Conservation (phyloP, 2,888 invertebrate species). For the Aelia acuminata region DNA sequence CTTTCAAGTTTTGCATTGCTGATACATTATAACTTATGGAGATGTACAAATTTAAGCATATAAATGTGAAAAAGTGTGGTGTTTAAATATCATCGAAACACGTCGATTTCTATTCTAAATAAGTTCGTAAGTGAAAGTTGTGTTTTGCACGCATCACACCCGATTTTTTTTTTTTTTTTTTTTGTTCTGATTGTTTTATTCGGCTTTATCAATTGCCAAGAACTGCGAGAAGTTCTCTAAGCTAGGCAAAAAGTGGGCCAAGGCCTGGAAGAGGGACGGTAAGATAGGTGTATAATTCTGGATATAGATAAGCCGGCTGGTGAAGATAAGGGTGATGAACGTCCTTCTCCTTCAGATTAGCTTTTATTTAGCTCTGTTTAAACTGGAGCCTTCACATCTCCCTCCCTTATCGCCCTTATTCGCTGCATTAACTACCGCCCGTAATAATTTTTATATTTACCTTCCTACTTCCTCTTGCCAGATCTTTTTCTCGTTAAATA, state of each 20-base stretch:
- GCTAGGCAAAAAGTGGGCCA: constrained; percentile 13
- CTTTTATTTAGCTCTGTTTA: constrained; percentile 58
- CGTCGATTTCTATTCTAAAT: too few species aligned
- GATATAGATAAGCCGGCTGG: not conserved
- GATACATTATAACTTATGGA: too few species aligned
- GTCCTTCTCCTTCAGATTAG: constrained; percentile 49
- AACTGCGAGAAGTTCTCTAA: not conserved
- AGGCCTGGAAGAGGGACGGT: constrained; percentile 18
- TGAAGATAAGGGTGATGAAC: constrained; percentile 46
- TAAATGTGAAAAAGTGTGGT: too few species aligned
- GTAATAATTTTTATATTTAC: constrained; percentile 57
- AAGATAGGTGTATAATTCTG: constrained; percentile 49
- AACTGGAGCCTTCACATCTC: constrained; percentile 42
- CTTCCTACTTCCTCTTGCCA: constrained; percentile 47
- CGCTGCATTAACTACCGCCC: constrained; percentile 57
- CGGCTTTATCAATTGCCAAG: not conserved
- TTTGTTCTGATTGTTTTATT: not conserved
- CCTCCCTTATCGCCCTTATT: constrained; percentile 27
- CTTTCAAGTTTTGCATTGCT: too few species aligned
- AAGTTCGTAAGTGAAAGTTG: too few species aligned
- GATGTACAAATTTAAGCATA: too few species aligned
- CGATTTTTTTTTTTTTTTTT: not conserved
- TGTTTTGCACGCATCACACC: too few species aligned
- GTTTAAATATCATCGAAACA: too few species aligned
- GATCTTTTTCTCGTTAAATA: constrained; percentile 48